Base-by-base conservation (phyloP, 1,140 invertebrate genomes). In the Grapholita molesta region DNA sequence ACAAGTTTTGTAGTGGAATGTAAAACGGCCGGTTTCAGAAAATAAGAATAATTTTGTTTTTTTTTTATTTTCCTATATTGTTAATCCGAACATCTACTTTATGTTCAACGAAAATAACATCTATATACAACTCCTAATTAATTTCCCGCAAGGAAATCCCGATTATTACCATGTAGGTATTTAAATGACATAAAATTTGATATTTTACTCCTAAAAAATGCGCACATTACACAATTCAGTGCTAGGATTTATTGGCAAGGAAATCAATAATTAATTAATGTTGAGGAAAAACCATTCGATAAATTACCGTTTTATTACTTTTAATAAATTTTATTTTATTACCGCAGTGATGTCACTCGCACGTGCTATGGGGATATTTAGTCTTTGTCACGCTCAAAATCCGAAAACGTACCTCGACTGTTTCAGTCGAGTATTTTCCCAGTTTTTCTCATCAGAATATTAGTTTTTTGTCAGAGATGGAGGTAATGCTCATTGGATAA, bases 241-340 rank as follows among this genome's bases (percentile, higher is more conserved):
- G 21, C 23, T 15, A 6, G 5, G 24, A 25, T 55, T 55, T 61
- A 61, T 30, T 28, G 11, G 48, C n/a, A 61, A 30, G 55, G 55
- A 61, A 61, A 61, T 28, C 7, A 61, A 61, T 28, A 61, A 61
- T 25, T 55, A 55, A 55, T 55, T 9, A 67, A 28, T 55, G 57
- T 67, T 64, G 67, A 77, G 79, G 75, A 81, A 79, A n/a, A 81
- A 83, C 75, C 76, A 61, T 70, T 55, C 71, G 66, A 74, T 74
- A 70, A 77, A 70, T 79, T 70, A 79, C 75, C 71, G 74, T 74
- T 55, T 72, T 66, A 61, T 61, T 69, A 69, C 73, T 72, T 57
- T 69, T 68, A 74, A 74, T 77, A 75, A 77, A 83, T 75, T 69
- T 66, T 68, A 61, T 67, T 76, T 81, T 78, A 79, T 35, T 73